phyloP scores from a whole-genome alignment of 2,113 vertebrate genomes.

The Siphamia tubifer region DNA sequence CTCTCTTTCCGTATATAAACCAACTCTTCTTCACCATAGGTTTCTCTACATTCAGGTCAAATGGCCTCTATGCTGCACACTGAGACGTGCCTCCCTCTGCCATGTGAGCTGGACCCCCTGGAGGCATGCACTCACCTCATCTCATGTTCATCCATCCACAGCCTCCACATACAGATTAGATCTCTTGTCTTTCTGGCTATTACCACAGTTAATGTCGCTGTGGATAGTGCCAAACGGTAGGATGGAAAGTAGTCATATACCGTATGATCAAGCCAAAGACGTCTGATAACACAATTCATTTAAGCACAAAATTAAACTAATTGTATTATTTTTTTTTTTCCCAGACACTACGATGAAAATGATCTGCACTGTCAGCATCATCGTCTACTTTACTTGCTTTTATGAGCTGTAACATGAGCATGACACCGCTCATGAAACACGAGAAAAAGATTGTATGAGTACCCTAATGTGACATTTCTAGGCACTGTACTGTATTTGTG shows the following conservation, averaged over 20 bases:
- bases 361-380: background rate
- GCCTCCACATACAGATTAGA: constrained; percentile 50
- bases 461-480: background rate
- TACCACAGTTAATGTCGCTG: constrained; percentile 14
- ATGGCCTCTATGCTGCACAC: constrained; percentile 14
- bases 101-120: constrained; percentile 41
- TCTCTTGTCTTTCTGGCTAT: constrained; percentile 15
- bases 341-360: background rate
- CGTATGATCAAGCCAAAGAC: background rate
- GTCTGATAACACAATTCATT: background rate
- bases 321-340: background rate
- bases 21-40: background rate
- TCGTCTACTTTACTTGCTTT: background rate
- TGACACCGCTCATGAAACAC: background rate
- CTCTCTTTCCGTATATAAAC: background rate
- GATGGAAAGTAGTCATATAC: constrained; percentile 11
- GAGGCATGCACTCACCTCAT: constrained; percentile 47
- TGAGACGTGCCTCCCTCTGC: constrained; percentile 12
- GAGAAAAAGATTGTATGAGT: background rate
- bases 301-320: background rate
- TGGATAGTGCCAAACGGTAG: background rate
- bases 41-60: constrained; percentile 21
- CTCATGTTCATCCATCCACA: constrained; percentile 57
- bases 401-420: background rate
- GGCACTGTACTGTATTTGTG: background rate